Evolutionary conservation across 2,888 invertebrate species (phyloP).

Genomic region (Sarcophaga rosellei): DNA sequence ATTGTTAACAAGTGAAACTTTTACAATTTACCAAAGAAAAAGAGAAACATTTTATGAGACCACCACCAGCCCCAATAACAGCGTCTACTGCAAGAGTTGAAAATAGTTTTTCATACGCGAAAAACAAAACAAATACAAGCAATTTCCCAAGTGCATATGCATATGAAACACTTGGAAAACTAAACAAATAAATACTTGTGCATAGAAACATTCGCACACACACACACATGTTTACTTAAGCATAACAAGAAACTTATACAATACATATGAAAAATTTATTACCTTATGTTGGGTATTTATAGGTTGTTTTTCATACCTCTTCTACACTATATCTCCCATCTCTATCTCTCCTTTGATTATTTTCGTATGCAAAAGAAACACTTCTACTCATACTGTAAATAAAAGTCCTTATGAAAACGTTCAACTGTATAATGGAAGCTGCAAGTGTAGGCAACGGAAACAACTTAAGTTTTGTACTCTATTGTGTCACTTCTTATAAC

Average conservation of each 20-base stretch:
- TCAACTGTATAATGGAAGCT: neutral
- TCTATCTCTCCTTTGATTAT: neutral
- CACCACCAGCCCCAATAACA: neutral
- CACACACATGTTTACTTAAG: constrained; percentile 5
- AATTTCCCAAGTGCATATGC: neutral
- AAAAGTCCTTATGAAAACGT: constrained; percentile 10
- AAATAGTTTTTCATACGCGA: neutral
- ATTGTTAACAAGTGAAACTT: constrained; percentile 40
- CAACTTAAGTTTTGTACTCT: constrained; percentile 21
- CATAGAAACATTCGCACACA: neutral
- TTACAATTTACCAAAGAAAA: constrained; percentile 27
- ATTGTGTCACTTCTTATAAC: no score
- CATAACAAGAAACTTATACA: neutral
- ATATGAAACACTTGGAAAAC: constrained; percentile 2
- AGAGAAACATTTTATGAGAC: constrained; percentile 33
- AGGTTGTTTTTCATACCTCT: neutral
- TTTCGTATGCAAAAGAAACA: neutral
- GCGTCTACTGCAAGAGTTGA: neutral
- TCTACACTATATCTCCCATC: neutral
- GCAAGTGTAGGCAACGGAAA: constrained; percentile 24
- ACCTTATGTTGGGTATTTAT: constrained; percentile 52
- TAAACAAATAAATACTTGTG: no score
- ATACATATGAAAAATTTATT: constrained; percentile 56
- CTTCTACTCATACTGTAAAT: neutral
- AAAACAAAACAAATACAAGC: neutral